phyloP scores from a whole-genome alignment of 2,113 vertebrate genomes.

The Suricata suricatta region DNA sequence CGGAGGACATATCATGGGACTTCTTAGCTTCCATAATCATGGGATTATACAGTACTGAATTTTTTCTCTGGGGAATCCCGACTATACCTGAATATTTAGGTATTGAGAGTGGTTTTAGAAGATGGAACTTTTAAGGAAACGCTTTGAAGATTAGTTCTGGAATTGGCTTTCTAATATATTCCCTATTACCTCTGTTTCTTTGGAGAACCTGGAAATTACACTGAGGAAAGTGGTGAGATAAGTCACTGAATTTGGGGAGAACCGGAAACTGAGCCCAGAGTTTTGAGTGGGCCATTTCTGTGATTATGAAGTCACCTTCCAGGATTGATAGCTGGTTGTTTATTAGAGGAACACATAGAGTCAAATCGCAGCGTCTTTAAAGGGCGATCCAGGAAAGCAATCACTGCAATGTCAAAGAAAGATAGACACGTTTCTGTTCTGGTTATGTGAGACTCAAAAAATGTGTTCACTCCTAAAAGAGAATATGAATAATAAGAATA shows the following conservation, averaged over 20 bases:
- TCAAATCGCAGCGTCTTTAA: neutral
- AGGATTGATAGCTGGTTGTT: neutral
- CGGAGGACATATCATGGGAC: neutral
- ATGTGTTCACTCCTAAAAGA: neutral
- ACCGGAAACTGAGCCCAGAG: neutral
- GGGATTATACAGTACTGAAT: neutral
- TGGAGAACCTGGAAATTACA: neutral
- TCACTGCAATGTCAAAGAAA: neutral
- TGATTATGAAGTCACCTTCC: neutral
- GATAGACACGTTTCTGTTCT: neutral
- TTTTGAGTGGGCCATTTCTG: neutral
- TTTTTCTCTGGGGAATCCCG: neutral
- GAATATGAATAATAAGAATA: neutral
- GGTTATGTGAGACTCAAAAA: neutral
- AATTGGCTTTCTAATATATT: neutral
- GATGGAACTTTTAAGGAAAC: neutral
- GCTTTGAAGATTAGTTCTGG: neutral
- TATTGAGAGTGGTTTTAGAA: neutral
- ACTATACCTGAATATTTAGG: neutral
- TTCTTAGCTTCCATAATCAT: neutral
- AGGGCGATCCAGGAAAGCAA: neutral
- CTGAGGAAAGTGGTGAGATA: neutral
- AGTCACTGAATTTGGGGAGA: neutral
- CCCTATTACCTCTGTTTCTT: neutral
- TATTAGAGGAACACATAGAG: neutral